Percentiles rank a stretch among this genome's conserved stretches.
phyloP scores from a whole-genome alignment of 2,888 invertebrate genomes.

The Leptogaster cylindrica region DNA sequence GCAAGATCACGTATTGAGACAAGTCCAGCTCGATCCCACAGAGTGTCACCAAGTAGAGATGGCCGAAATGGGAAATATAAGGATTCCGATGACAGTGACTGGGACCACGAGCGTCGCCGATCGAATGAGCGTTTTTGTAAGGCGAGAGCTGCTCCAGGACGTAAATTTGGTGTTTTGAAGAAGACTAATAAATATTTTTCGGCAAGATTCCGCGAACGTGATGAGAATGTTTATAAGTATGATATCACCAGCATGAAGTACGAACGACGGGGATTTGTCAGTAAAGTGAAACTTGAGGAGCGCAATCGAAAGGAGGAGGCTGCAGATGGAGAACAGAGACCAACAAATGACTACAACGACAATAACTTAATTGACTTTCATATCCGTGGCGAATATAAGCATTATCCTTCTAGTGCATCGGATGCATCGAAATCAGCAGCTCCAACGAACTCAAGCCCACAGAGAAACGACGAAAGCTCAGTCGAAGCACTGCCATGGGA shows the following conservation, averaged over 20 bases:
- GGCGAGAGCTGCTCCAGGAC: constrained; percentile 66
- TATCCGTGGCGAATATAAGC: constrained; percentile 44
- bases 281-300: constrained; percentile 54
- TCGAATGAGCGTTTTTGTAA: constrained; percentile 71
- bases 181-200: constrained; percentile 50
- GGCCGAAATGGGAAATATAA: constrained; percentile 61
- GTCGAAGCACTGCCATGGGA: constrained; percentile 61
- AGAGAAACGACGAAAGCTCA: constrained; percentile 47
- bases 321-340: constrained; percentile 49
- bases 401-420: constrained; percentile 40
- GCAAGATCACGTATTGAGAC: constrained; percentile 56
- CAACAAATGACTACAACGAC: constrained; percentile 58
- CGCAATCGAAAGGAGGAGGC: constrained; percentile 51
- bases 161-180: constrained; percentile 60
- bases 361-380: constrained; percentile 61
- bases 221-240: constrained; percentile 61
- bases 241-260: constrained; percentile 59
- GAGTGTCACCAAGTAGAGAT: constrained; percentile 61
- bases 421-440: constrained; percentile 42
- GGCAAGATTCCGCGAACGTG: constrained; percentile 46
- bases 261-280: constrained; percentile 60
- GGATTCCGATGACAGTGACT: constrained; percentile 64
- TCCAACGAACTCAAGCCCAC: constrained; percentile 46
- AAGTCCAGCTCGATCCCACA: constrained; percentile 61
- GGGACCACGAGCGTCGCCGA: constrained; percentile 69